phyloP scores from a whole-genome alignment of 2,113 vertebrate genomes.

The Suncus etruscus region DNA sequence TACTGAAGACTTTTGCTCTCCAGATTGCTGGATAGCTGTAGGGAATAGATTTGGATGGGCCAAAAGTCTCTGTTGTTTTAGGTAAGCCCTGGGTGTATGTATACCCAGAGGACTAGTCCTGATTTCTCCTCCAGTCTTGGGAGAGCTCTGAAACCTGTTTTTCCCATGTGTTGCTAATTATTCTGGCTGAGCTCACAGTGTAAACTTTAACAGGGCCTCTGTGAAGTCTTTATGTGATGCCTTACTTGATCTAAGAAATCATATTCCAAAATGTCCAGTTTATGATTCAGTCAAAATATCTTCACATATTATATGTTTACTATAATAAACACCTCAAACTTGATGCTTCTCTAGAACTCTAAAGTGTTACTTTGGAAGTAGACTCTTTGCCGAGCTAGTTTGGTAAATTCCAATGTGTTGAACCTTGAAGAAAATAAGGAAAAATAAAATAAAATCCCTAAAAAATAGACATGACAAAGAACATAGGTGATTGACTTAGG shows the following conservation, averaged over 20 bases:
- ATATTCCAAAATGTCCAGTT: not conserved
- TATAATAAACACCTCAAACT: not conserved
- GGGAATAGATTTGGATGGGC: constrained; percentile 4
- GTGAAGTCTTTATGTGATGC: not conserved
- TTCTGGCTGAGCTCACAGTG: not conserved
- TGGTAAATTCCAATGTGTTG: not conserved
- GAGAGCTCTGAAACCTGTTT: constrained; percentile 51
- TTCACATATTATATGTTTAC: no score
- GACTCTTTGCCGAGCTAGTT: not conserved
- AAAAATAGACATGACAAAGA: not conserved
- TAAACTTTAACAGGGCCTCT: not conserved
- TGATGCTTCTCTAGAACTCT: not conserved
- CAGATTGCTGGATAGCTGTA: not conserved
- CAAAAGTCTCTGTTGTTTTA: constrained; percentile 35
- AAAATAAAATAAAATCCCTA: not conserved
- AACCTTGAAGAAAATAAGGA: no score
- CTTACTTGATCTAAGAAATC: not conserved
- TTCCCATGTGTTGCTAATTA: constrained; percentile 27
- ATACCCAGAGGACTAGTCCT: constrained; percentile 15
- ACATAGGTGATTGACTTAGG: not conserved
- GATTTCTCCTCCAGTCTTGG: not conserved
- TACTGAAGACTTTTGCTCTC: not conserved
- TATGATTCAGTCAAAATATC: not conserved
- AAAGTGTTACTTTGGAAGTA: constrained; percentile 14
- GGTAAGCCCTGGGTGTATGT: not conserved